These are phyloP conservation scores for Unio delphinus DNA, from an alignment of 2,888 invertebrate species.

Conservation along the genomic window DNA sequence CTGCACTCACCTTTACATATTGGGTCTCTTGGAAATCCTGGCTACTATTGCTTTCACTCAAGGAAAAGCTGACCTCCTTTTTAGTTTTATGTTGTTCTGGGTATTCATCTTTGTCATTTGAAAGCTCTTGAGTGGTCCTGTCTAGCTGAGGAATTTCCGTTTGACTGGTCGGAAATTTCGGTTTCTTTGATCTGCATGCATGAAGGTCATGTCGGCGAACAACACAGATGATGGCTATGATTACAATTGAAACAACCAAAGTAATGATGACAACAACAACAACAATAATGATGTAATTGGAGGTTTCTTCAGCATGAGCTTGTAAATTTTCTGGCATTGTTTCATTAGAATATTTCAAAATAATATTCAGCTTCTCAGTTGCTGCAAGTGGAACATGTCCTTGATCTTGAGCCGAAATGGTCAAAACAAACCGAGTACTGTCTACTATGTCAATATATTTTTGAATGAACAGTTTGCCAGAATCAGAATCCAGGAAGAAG, in stretches of 20 bases:
- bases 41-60: conserved; percentile 22
- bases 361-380: conserved; percentile 20
- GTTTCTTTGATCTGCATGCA: conserved; percentile 19
- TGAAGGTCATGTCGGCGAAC: conserved; percentile 32
- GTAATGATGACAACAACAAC: conserved; percentile 44
- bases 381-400: conserved; percentile 26
- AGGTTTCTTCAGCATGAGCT: conserved; percentile 11
- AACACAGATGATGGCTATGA: conserved; percentile 42
- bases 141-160: conserved; percentile 1
- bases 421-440: conserved; percentile 25
- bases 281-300: conserved; percentile 39
- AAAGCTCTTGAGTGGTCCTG: conserved; percentile 14
- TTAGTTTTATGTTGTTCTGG: conserved; percentile 29
- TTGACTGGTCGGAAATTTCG: not conserved
- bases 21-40: too few relatives aligned
- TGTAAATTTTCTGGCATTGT: conserved; percentile 7
- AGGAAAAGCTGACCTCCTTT: conserved; percentile 43
- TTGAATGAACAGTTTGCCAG: conserved; percentile 33
- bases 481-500: conserved; percentile 37
- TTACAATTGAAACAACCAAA: conserved; percentile 35
- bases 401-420: conserved; percentile 36
- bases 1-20: too few relatives aligned
- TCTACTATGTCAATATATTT: conserved; percentile 37
- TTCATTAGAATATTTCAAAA: conserved; percentile 33
- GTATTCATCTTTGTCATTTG: conserved; percentile 23